Evolutionary conservation across 2,888 invertebrate genomes (phyloP), one percentile per base, ranked within the genome.

Genomic region (Cremastinae sp.): DNA sequence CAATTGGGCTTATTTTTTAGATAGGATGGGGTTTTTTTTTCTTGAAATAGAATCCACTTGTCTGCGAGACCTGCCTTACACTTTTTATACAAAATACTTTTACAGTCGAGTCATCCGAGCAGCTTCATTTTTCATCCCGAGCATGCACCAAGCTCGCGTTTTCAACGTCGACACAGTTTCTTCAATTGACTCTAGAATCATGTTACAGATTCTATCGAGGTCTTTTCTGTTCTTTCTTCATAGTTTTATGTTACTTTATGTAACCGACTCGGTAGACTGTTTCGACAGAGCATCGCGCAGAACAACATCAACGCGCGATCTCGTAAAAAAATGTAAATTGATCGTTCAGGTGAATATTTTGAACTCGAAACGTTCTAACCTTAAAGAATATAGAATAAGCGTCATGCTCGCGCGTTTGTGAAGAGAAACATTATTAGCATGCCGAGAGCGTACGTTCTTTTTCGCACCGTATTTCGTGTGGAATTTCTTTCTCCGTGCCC

Each of bases 181-280:
- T 69, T 73, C 73, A 73, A 76, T 76, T 76, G 76, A 69, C 59
- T 64, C 41, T 45, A 51, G 73, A 59, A 69, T 76, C 73, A 69
- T 73, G 76, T 76, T 64, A 73, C 76, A 47, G 59, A 72, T 76
- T 69, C 68, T 56, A 73, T 76, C 65, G 64, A 68, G 62, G 75
- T 45, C 34, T 54, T 73, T 65, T 69, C 53, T 69, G 59, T 49
- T 58, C 66, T 73, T 71, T 76, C 28, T 65, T 66, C 10, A 70
- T 47, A 36, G 65, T 47, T 65, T 73, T 47, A 66, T 54, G 62
- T 77, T 73, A 58, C 68, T 78, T 77, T 69, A 75, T 56, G 65
- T 75, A 77, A 77, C 77, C 51, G 51, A 38, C 38, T 62, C 51
- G 14, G n/a, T 18, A 51, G 22, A 16, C 18, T 16, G 28, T 28